Evolutionary conservation across 2,797 vertebrate species (phyloP), one percentile per base, ranked within the genome.

Genomic region (Scyliorhinus canicula): DNA sequence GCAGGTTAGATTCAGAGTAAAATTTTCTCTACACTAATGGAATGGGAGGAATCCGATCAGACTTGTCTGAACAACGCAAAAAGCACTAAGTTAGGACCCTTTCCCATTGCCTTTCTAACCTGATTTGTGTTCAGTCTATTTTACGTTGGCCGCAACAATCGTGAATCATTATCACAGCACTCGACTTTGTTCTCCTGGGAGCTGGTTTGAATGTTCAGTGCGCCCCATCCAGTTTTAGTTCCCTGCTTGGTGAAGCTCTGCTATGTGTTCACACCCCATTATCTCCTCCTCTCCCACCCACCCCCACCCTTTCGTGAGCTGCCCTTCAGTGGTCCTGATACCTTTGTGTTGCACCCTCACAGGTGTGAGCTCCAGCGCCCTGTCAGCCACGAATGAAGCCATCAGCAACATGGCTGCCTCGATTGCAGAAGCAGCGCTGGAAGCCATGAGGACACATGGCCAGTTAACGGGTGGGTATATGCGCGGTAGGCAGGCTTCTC

Each of bases 341-440:
- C 9, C 57, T 55, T 21, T 55, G 50, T 84, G 50, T 95, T 74
- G 24, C 65, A 2, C 65, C 65, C 26, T 11, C 63, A 0, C 93
- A 93, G 93, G 93, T 31, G 44, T 93, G 24, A 50, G 63, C 44
- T 93, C 93, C 88, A 93, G 95, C 2, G 90, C 84, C 57, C 31
- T 95, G 12, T 52, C 95, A 4, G 95, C 82, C 63, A 93, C 95
- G 0, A 91, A 86, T 2, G 95, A 95, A 47, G 95, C 95, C 88
- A 95, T 95, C 88, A 95, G 95, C 63, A 95, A 91, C 84, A 95
- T 95, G 88, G 95, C 95, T 11, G 95, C 95, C 14, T 95, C 95
- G 5, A 95, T 95, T 52, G 82, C 95, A 7, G 95, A 95, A 77
- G 95, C 95, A 0, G 95, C 95, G 9, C 63, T 95, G 84, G 82